Evolutionary conservation across 1,140 invertebrate species (phyloP), one percentile per base, ranked within the genome.

Genomic region (Leptonema lineaticorne): DNA sequence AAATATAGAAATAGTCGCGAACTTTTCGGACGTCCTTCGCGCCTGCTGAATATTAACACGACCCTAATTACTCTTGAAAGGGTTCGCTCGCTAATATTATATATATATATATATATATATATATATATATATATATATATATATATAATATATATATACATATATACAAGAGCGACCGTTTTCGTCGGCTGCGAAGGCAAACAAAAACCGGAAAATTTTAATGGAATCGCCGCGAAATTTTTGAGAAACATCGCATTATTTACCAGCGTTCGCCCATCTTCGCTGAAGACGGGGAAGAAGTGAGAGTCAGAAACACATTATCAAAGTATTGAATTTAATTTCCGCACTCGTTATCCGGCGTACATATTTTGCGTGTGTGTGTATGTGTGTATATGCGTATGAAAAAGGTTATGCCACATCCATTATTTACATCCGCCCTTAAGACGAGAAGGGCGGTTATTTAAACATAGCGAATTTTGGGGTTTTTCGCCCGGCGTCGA

Each of bases 271-370:
- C 50, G 50, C 66, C 65, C 69, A 28, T 67, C 53, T 58, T 58
- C 30, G 20, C 27, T 22, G 24, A n/a, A n/a, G n/a, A n/a, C n/a
- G n/a, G n/a, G n/a, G n/a, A n/a, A n/a, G n/a, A n/a, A n/a, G 1
- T 29, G 28, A 59, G 60, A 68, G 62, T 57, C 67, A 64, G 59
- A 73, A 73, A 73, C 71, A 73, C 68, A 73, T 73, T 73, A 73
- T 56, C 68, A 46, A 73, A 73, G 71, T 73, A 73, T 73, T 73
- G 71, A 63, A 70, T 73, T 70, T 73, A 73, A 73, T 73, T 73
- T 73, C 71, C 71, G 68, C 68, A 70, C 68, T 72, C 67, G 71
- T 70, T 70, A 64, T 33, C 29, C 6, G 20, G 9, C 50, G 33
- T 63, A 59, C 33, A 69, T 71, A 58, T 69, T 68, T 62, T 60